Evolutionary conservation across 2,797 vertebrate species (phyloP).

Genomic region (Aplochiton taeniatus): DNA sequence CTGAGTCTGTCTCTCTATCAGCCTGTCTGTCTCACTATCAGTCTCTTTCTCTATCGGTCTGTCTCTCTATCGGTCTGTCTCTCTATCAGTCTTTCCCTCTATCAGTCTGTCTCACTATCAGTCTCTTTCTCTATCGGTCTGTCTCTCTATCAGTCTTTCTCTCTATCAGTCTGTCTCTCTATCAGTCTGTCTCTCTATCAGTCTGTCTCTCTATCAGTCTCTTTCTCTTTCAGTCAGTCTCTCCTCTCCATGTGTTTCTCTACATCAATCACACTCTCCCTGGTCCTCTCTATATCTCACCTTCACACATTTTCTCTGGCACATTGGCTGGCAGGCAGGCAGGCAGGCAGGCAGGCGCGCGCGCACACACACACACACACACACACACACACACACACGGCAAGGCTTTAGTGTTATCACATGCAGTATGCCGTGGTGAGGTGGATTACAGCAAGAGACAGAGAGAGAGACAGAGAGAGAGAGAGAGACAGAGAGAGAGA

Average conservation of each 20-base stretch:
- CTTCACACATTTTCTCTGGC: too few relatives aligned
- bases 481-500: not conserved
- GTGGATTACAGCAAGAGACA: constrained; percentile 16
- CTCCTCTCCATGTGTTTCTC: constrained; percentile 10
- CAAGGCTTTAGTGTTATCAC: too few relatives aligned
- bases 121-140: not conserved
- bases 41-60: not conserved
- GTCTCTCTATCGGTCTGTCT: not conserved
- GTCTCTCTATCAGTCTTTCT: not conserved
- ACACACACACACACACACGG: not conserved
- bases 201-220: not conserved
- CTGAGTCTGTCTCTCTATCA: constrained; percentile 7
- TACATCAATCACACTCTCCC: not conserved
- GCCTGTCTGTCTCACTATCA: not conserved
- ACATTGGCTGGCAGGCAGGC: too few relatives aligned
- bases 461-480: constrained; percentile 7
- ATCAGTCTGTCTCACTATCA: constrained; percentile 6
- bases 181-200: not conserved
- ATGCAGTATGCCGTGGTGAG: not conserved
- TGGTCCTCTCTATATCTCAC: not conserved
- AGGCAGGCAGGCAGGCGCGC: not conserved
- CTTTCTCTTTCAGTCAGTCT: not conserved
- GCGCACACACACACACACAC: constrained; percentile 2
- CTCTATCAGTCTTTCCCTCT: not conserved
- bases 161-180: not conserved